Evolutionary conservation across 2,113 vertebrate species (phyloP).

Genomic region (Ictidomys tridecemlineatus): DNA sequence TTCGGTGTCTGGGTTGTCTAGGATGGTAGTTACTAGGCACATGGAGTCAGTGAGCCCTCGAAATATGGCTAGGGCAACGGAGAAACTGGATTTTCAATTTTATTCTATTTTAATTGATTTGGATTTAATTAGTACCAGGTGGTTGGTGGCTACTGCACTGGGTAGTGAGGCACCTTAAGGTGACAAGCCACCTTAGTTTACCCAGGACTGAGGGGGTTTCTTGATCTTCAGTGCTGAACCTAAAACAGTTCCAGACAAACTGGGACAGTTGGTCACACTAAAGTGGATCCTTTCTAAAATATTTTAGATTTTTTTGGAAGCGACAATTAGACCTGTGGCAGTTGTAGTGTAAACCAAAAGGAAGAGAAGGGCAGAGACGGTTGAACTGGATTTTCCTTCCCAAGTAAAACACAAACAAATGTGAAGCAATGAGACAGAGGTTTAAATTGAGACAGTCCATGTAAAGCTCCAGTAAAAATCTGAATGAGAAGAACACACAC

Average conservation of each 20-base stretch:
- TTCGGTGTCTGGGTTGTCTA: not conserved
- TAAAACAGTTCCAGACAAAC: not conserved
- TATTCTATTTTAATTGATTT: not conserved
- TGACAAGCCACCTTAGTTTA: not conserved
- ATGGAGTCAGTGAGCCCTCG: not conserved
- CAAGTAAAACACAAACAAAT: not conserved
- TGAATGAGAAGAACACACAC: not conserved
- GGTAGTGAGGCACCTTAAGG: not conserved
- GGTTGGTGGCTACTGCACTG: not conserved
- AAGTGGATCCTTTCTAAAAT: not conserved
- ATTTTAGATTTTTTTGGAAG: not conserved
- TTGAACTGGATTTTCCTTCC: not conserved
- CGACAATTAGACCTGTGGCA: not conserved
- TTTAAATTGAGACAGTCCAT: not conserved
- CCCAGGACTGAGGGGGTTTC: not conserved
- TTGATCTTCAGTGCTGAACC: not conserved
- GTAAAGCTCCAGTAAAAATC: conserved; percentile 23
- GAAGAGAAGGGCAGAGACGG: not conserved
- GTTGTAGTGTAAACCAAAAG: not conserved
- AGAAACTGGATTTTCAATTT: not conserved
- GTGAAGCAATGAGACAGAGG: not conserved
- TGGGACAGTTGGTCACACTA: not conserved
- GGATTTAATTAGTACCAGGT: not conserved
- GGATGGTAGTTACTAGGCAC: not conserved
- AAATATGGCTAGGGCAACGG: not conserved